Conservation (phyloP, 2,888 invertebrate genomes). For the Acanthopleura granulata region DNA sequence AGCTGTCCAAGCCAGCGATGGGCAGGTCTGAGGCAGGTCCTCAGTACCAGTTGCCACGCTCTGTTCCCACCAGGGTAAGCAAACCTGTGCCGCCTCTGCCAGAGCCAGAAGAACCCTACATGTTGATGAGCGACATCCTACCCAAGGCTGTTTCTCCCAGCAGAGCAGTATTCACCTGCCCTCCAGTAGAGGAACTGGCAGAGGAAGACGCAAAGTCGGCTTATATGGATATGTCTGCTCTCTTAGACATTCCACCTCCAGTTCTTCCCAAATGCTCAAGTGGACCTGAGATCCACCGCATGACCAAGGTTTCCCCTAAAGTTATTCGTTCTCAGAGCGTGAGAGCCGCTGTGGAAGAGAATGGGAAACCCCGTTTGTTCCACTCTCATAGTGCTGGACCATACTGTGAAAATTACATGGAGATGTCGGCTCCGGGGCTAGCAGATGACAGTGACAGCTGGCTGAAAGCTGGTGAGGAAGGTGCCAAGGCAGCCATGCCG, state of each 20-base stretch:
- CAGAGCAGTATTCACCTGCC: neutral
- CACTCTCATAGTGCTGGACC: constrained; percentile 13
- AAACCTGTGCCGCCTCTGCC: neutral
- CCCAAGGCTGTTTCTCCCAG: neutral
- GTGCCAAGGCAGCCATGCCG: constrained; percentile 30
- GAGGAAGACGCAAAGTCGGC: constrained; percentile 26
- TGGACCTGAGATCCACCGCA: neutral
- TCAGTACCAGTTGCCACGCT: neutral
- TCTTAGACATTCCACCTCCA: constrained; percentile 28
- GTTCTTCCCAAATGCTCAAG: neutral
- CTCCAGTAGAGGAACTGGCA: neutral
- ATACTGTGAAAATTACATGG: neutral
- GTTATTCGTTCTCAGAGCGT: constrained; percentile 11
- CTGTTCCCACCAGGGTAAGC: neutral
- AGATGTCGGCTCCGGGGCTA: too few relatives aligned
- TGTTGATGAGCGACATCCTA: neutral
- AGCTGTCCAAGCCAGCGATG: neutral
- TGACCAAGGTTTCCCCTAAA: neutral
- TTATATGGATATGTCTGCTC: constrained; percentile 54
- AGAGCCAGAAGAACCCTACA: constrained; percentile 4
- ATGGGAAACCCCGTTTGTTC: neutral
- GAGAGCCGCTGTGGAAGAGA: neutral
- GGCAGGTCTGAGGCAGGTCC: neutral
- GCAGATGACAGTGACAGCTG: neutral
- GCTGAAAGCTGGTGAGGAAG: neutral